These are phyloP conservation scores for Theristicus caerulescens DNA, from an alignment of 2,113 vertebrate species.

Conservation along the genomic window DNA sequence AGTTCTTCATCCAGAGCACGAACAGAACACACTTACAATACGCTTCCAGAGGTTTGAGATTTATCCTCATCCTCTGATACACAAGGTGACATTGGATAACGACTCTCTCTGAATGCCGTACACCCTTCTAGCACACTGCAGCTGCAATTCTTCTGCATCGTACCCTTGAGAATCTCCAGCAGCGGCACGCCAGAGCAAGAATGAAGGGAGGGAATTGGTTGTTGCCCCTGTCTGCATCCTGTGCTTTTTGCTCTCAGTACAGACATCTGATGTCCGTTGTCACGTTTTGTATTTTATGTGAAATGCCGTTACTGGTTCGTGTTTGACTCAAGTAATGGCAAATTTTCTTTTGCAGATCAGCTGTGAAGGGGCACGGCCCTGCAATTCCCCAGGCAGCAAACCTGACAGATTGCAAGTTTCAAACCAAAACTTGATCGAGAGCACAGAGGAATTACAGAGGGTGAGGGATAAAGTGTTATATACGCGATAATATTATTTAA, in stretches of 20 bases:
- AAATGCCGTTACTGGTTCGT: constrained; percentile 41
- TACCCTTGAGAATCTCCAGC: not conserved
- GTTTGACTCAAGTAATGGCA: constrained; percentile 31
- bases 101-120: rapidly evolving
- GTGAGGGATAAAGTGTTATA: constrained; percentile 34
- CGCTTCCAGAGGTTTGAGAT: not conserved
- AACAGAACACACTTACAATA: rapidly evolving
- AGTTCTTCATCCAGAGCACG: not conserved
- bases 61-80: not conserved
- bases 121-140: not conserved
- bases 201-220: not conserved
- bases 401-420: constrained; percentile 40
- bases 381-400: constrained; percentile 49
- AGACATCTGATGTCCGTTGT: constrained; percentile 40
- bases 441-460: not conserved
- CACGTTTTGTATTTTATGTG: constrained; percentile 15
- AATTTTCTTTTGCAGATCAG: constrained; percentile 54
- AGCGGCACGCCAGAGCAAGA: not conserved
- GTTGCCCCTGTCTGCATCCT: constrained; percentile 8
- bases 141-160: rapidly evolving
- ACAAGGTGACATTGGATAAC: not conserved
- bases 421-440: constrained; percentile 8
- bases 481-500: constrained; percentile 13
- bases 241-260: not conserved
- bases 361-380: constrained; percentile 42